These are phyloP conservation scores for Gymnocheta viridis DNA, from an alignment of 2,888 invertebrate species.

Conservation along the genomic window DNA sequence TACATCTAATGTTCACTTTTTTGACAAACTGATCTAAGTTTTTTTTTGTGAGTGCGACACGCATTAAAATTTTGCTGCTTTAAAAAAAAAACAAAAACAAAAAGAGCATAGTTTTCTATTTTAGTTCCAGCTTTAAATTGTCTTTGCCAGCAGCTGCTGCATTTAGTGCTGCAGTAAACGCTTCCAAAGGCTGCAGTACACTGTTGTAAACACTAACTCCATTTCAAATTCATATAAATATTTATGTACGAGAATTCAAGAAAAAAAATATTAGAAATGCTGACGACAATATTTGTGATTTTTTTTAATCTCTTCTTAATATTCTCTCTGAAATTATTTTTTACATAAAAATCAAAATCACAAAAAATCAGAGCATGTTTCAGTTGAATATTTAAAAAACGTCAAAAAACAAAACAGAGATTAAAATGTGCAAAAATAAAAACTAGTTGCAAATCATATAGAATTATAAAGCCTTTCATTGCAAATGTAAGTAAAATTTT, in stretches of 20 bases:
- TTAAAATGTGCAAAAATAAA: conserved; percentile 33
- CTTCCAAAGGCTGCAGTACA: conserved; percentile 14
- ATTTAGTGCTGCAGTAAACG: conserved; percentile 34
- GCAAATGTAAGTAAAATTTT: conserved; percentile 40
- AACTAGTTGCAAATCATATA: conserved; percentile 53
- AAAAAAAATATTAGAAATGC: conserved; percentile 55
- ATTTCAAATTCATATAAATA: conserved; percentile 54
- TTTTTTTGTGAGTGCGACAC: conserved; percentile 60
- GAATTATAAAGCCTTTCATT: conserved; percentile 66
- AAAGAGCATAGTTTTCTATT: conserved; percentile 51
- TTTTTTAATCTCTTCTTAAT: conserved; percentile 55
- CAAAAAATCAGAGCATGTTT: conserved; percentile 62
- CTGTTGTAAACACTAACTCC: conserved; percentile 33
- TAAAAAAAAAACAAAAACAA: conserved; percentile 25
- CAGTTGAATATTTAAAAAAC: conserved; percentile 24
- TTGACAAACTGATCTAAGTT: conserved; percentile 66
- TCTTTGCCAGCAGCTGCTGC: conserved; percentile 41
- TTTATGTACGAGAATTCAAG: conserved; percentile 5
- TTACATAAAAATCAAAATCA: conserved; percentile 9
- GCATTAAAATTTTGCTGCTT: conserved; percentile 59
- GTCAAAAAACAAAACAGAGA: conserved; percentile 25
- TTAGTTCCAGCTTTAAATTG: conserved; percentile 31
- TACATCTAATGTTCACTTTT: conserved; percentile 58
- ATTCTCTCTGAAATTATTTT: conserved; percentile 47
- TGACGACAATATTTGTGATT: conserved; percentile 58